Evolutionary conservation across 2,113 vertebrate species (phyloP), one percentile per base, ranked within the genome.

Genomic region (Chionodraco myersi): DNA sequence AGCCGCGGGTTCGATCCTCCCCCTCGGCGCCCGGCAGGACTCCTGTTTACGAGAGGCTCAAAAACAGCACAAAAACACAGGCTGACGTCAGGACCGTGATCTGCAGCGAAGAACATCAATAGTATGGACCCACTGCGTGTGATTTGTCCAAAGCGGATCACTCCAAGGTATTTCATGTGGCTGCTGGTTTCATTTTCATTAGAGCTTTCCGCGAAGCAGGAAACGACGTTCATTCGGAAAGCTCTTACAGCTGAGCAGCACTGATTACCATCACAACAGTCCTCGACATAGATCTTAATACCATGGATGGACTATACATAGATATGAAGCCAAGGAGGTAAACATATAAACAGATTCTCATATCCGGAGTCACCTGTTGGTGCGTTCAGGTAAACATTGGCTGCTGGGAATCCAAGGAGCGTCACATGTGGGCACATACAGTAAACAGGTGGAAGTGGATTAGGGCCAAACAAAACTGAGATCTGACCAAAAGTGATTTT

Each of bases 1-100:
- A 60, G 51, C 26, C 69, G 59, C 53, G 3, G 10, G 44, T 92
- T 95, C 92, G 88, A 94, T 94, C 84, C 45, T 44, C 91, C 79
- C 85, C 91, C 80, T 58, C 66, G 44, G 80, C 72, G 83, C 88
- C 89, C 78, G 75, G 90, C 82, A 64, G 84, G 78, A 84, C 86
- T 88, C 89, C 88, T 89, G 87, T 92, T 93, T 90, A 91, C 90
- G 78, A 90, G 78, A 77, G 74, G 77, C 77, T 79, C 3, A 73
- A 86, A 82, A 87, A 85, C 65, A 66, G 75, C 73, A 66, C 49
- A 81, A 86, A 75, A 88, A 89, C 78, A 87, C 70, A 52, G 65
- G 53, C 73, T 81, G 79, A 89, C 85, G 89, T 93, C 92, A 91
- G n/a, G 2, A 21, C 72, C 71, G 62, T 73, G 75, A 86, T 73